phyloP scores from a whole-genome alignment of 2,888 invertebrate genomes.

The Habroteleia sp. region DNA sequence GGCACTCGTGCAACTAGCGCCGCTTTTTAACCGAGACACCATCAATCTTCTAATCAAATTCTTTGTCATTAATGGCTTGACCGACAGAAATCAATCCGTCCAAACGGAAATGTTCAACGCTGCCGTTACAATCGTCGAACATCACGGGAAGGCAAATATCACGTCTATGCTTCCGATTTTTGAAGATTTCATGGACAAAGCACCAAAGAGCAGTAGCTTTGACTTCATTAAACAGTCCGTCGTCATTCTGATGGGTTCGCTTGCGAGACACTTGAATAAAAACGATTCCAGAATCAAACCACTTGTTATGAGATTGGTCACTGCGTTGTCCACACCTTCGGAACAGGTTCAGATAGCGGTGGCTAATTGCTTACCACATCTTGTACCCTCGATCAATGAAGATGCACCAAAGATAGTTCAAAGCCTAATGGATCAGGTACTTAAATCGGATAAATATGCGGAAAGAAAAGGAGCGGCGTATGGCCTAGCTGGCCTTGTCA shows the following conservation, averaged over 20 bases:
- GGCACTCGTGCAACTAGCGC: slow-evolving; percentile 90
- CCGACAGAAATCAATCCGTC: slow-evolving; percentile 91
- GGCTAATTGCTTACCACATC: slow-evolving; percentile 95
- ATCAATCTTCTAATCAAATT: slow-evolving; percentile 89
- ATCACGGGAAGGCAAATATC: slow-evolving; percentile 91
- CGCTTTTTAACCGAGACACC: slow-evolving; percentile 85
- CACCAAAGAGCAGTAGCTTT: slow-evolving; percentile 93
- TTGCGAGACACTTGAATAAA: slow-evolving; percentile 97
- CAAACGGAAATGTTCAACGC: slow-evolving; percentile 95
- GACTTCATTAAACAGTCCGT: slow-evolving; percentile 98
- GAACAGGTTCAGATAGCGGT: slow-evolving; percentile 99
- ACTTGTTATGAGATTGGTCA: slow-evolving; percentile 93
- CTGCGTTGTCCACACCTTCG: slow-evolving; percentile 96
- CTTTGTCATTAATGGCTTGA: slow-evolving; percentile 92
- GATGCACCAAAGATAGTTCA: slow-evolving; percentile 94
- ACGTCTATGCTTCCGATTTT: slow-evolving; percentile 92
- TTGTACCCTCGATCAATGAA: slow-evolving; percentile 95
- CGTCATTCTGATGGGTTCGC: slow-evolving; percentile 97
- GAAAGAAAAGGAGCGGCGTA: slow-evolving; percentile 97
- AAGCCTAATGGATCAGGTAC: slow-evolving; percentile 91
- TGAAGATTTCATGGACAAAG: slow-evolving; percentile 95
- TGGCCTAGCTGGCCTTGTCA: slow-evolving; percentile 97
- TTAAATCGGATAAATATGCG: slow-evolving; percentile 96
- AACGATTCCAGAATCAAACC: slow-evolving; percentile 94
- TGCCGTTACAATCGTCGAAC: slow-evolving; percentile 94